Evolutionary conservation across 2,113 vertebrate species (phyloP).

Genomic region (Empidonax traillii): DNA sequence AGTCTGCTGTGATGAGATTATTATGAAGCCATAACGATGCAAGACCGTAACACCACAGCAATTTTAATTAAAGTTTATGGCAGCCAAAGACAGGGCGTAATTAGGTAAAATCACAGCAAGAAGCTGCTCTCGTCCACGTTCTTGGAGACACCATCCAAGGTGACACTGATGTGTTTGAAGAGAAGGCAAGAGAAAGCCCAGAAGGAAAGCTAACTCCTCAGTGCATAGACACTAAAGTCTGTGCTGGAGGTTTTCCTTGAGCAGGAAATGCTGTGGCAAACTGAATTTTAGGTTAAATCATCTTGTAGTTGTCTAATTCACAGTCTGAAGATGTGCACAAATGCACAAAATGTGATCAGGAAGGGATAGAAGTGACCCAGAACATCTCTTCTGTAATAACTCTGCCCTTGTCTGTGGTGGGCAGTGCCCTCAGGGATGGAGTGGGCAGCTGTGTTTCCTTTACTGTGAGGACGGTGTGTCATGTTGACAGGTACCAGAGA

Average conservation of each 20-base stretch:
- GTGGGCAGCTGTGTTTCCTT: background rate
- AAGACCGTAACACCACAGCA: background rate
- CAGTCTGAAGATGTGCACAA: background rate
- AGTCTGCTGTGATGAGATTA: background rate
- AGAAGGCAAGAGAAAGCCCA: background rate
- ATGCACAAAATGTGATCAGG: background rate
- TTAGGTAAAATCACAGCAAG: background rate
- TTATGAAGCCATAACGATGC: background rate
- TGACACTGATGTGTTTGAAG: background rate
- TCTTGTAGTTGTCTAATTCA: background rate
- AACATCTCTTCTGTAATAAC: background rate
- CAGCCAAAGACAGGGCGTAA: background rate
- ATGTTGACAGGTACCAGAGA: background rate
- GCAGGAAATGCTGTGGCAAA: background rate
- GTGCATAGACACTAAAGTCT: background rate
- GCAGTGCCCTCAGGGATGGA: background rate
- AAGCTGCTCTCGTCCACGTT: background rate
- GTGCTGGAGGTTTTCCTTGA: background rate
- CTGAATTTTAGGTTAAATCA: background rate
- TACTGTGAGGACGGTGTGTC: background rate
- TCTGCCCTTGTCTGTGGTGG: background rate
- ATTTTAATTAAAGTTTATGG: conserved; percentile 17
- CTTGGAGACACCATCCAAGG: background rate
- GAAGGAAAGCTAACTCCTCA: background rate
- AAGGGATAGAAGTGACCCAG: background rate